These are phyloP conservation scores for Gallinago nigripennis DNA, from an alignment of 2,797 vertebrate genomes.

Conservation along the genomic window DNA sequence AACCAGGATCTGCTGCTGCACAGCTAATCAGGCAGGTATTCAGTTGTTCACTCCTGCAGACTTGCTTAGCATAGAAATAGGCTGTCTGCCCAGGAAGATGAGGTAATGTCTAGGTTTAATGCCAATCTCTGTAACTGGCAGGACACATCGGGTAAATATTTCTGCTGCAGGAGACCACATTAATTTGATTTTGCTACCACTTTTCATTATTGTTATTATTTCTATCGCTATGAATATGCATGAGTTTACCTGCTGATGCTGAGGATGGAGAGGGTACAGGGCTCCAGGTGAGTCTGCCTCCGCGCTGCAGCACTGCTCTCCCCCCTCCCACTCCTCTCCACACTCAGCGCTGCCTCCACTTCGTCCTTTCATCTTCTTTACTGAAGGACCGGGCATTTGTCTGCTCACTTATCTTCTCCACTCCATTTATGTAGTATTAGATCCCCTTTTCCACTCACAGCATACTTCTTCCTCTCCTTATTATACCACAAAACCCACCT, in stretches of 20 bases:
- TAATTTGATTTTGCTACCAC: slow-evolving; percentile 74
- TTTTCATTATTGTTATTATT: slow-evolving; percentile 71
- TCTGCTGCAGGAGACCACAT: slow-evolving; percentile 75
- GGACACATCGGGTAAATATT: slow-evolving; percentile 82
- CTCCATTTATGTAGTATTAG: not conserved
- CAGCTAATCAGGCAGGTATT: slow-evolving; percentile 93
- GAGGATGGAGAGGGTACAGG: not conserved
- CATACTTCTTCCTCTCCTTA: not conserved
- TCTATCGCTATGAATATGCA: slow-evolving; percentile 69
- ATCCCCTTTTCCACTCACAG: not conserved
- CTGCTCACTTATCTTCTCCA: not conserved
- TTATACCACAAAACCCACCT: not conserved
- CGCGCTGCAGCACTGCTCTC: not conserved
- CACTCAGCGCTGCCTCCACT: not conserved
- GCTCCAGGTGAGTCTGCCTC: slow-evolving; percentile 2
- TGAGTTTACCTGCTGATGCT: slow-evolving; percentile 54
- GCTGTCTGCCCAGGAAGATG: slow-evolving; percentile 96
- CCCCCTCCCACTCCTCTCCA: not conserved
- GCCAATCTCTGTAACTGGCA: slow-evolving; percentile 94
- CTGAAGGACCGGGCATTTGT: not conserved
- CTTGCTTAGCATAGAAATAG: slow-evolving; percentile 95
- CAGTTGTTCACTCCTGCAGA: slow-evolving; percentile 88
- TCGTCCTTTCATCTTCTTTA: not conserved
- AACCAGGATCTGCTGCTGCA: slow-evolving; percentile 71
- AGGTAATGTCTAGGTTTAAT: slow-evolving; percentile 99